Evolutionary conservation across 2,797 vertebrate species (phyloP).

Genomic region (Diplodus sargus): DNA sequence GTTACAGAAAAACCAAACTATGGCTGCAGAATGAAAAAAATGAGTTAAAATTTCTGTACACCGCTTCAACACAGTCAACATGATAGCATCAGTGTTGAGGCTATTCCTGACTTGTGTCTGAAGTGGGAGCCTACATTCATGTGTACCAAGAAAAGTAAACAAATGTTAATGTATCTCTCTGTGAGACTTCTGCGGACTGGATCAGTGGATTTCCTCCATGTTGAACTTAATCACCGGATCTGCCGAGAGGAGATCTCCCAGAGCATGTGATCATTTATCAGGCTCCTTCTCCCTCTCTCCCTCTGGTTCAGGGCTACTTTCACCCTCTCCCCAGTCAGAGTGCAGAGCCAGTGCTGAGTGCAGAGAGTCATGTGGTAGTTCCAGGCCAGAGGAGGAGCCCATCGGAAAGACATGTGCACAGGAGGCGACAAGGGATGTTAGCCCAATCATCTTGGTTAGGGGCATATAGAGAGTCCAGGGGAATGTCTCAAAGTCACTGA

Average conservation of each 20-base stretch:
- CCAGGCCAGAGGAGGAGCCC: slow-evolving; percentile 73
- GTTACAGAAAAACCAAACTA: slow-evolving; percentile 5
- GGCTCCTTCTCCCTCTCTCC: slow-evolving; percentile 60
- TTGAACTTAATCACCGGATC: slow-evolving; percentile 80
- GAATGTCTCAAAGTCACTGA: slow-evolving; percentile 77
- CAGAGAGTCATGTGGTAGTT: slow-evolving; percentile 81
- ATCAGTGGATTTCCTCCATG: slow-evolving; percentile 70
- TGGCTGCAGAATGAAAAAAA: background rate
- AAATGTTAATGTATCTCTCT: slow-evolving; percentile 28
- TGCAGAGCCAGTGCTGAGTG: slow-evolving; percentile 67
- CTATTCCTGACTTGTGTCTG: background rate
- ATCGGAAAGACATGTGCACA: slow-evolving; percentile 74
- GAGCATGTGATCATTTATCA: slow-evolving; percentile 84
- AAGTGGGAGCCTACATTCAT: slow-evolving; percentile 16
- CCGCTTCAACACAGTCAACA: background rate
- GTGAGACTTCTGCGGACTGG: slow-evolving; percentile 42
- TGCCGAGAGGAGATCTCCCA: slow-evolving; percentile 77
- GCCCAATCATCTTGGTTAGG: slow-evolving; percentile 67
- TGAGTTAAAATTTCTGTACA: background rate
- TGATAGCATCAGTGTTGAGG: slow-evolving; percentile 19
- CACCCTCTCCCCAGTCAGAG: slow-evolving; percentile 66
- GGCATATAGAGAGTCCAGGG: slow-evolving; percentile 70
- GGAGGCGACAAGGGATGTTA: slow-evolving; percentile 66
- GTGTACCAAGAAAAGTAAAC: slow-evolving; percentile 13
- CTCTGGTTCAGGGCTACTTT: slow-evolving; percentile 77